A percentile compares a stretch with the other conserved stretches of the same genome.
Conservation (phyloP, 2,797 vertebrate genomes). For the Agapornis canus region DNA sequence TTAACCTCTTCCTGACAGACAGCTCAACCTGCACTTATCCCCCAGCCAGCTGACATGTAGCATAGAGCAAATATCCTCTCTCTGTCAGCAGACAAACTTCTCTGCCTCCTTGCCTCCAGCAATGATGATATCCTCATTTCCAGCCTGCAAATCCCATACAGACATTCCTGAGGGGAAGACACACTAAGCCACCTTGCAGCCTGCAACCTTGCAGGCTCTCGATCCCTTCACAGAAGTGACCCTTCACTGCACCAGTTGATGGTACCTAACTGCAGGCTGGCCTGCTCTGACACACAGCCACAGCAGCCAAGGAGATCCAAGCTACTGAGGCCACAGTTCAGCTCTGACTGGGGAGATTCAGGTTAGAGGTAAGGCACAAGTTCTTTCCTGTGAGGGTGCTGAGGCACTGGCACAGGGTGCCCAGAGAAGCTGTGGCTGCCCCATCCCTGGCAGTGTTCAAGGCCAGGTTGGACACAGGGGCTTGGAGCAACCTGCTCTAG, state of each 20-base stretch:
- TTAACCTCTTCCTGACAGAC: background rate
- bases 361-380: background rate
- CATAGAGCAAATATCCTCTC: background rate
- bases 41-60: background rate
- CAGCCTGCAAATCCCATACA: background rate
- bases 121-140: background rate
- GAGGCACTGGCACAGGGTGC: background rate
- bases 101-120: background rate
- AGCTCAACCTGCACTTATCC: background rate
- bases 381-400: background rate
- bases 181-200: background rate
- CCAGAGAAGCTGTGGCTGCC: background rate
- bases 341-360: background rate
- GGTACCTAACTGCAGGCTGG: rapidly evolving
- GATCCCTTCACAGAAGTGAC: background rate
- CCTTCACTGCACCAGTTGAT: rapidly evolving
- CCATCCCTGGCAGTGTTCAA: background rate
- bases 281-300: rapidly evolving
- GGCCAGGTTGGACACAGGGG: background rate
- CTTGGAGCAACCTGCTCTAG: background rate
- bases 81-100: background rate
- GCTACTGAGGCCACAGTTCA: background rate
- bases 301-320: background rate
- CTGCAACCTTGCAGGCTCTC: background rate
- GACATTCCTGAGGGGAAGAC: background rate